A percentile compares a stretch with the other conserved stretches of the same genome.
Evolutionary conservation across 2,888 invertebrate genomes (phyloP).

Genomic region (Microctonus brassicae): DNA sequence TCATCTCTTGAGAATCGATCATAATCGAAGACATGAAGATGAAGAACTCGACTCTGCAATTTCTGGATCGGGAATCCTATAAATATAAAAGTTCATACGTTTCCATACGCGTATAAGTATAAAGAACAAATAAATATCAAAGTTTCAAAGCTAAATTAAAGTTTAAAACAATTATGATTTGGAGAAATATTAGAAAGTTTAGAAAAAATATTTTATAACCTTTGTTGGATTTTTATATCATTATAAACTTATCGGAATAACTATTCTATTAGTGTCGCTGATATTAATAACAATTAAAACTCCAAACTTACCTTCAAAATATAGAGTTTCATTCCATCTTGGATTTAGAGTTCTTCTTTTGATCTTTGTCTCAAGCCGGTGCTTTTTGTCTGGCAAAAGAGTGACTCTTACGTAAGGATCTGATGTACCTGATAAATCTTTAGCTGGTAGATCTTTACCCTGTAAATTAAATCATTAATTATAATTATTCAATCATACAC

Average conservation of each 20-base stretch:
- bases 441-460: constrained; percentile 95
- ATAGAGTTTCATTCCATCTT: constrained; percentile 94
- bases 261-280: too few relatives aligned
- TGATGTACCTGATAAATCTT: constrained; percentile 91
- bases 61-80: constrained; percentile 91
- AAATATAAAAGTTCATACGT: too few relatives aligned
- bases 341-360: constrained; percentile 92
- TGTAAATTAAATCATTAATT: constrained; percentile 65
- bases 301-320: constrained; percentile 80
- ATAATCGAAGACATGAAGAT: constrained; percentile 94
- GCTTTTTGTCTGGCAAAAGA: constrained; percentile 91
- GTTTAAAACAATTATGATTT: too few relatives aligned
- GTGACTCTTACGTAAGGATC: constrained; percentile 94
- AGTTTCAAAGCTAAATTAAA: too few relatives aligned
- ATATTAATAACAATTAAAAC: too few relatives aligned
- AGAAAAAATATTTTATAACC: too few relatives aligned
- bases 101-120: too few relatives aligned
- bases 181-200: too few relatives aligned
- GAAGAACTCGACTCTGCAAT: constrained; percentile 89
- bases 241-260: too few relatives aligned
- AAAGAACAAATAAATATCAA: too few relatives aligned
- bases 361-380: constrained; percentile 92
- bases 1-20: constrained; percentile 95
- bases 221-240: too few relatives aligned
- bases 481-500: too few relatives aligned